A percentile compares a stretch with the other conserved stretches of the same genome.
phyloP scores from a whole-genome alignment of 2,888 invertebrate genomes.

The Epistrophe eligans region DNA sequence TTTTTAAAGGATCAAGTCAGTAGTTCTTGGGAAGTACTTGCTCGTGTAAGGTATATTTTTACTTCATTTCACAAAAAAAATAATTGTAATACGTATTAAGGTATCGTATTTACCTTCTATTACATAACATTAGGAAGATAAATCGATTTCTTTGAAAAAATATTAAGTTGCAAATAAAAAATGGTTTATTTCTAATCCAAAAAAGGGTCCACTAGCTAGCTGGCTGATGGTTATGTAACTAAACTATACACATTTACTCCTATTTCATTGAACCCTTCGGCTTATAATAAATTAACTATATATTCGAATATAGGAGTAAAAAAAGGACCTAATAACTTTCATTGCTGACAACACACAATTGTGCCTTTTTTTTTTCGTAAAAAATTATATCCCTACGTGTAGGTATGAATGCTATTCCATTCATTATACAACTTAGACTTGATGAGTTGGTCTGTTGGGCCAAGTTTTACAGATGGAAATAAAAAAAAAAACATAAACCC shows the following conservation, averaged over 20 bases:
- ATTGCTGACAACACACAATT: constrained; percentile 8
- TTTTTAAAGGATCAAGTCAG: too few relatives aligned
- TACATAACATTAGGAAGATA: not conserved
- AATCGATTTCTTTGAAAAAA: not conserved
- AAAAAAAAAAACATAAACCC: not conserved
- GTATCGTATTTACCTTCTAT: not conserved
- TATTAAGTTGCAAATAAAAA: not conserved
- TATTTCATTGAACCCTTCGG: not conserved
- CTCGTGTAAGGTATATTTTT: not conserved
- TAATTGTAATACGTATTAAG: too few relatives aligned
- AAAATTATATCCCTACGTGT: not conserved
- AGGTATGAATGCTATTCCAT: not conserved
- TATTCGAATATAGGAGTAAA: not conserved
- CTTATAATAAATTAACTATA: constrained; percentile 9
- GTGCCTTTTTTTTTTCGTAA: not conserved
- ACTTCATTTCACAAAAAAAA: too few relatives aligned
- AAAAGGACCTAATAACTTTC: constrained; percentile 5
- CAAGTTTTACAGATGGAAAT: not conserved
- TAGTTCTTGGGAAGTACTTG: too few relatives aligned
- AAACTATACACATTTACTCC: not conserved
- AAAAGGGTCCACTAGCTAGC: not conserved
- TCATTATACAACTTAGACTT: not conserved
- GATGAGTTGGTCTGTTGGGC: not conserved
- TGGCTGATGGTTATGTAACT: not conserved
- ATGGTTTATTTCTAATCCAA: not conserved